phyloP scores from a whole-genome alignment of 2,113 vertebrate species.

The Paradoxurus hermaphroditus region DNA sequence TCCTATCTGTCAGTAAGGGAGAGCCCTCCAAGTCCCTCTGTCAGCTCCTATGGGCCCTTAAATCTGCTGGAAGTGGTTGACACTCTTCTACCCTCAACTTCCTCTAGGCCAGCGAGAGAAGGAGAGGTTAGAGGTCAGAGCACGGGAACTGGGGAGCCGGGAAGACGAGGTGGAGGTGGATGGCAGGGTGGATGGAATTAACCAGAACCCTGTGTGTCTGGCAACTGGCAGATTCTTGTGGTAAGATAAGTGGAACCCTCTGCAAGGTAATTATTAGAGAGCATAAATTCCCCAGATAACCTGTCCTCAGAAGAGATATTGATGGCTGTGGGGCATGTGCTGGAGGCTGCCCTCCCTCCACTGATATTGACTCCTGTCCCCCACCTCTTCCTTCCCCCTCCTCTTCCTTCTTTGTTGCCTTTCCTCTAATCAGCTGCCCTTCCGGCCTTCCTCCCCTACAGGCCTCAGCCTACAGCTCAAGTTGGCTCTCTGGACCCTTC shows the following conservation, averaged over 20 bases:
- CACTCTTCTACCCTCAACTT: neutral
- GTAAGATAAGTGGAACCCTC: conserved; percentile 82
- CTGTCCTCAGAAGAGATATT: conserved; percentile 82
- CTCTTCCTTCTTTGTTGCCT: conserved; percentile 34
- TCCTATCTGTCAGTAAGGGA: neutral
- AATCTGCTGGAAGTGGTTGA: neutral
- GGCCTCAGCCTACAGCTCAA: neutral
- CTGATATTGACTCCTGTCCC: conserved; percentile 57
- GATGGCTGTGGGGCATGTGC: conserved; percentile 74
- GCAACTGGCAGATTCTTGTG: conserved; percentile 81
- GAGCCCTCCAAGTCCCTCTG: neutral
- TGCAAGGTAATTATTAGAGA: conserved; percentile 86
- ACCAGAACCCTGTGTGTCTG: conserved; percentile 80
- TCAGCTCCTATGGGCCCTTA: neutral
- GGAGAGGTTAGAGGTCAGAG: conserved; percentile 12
- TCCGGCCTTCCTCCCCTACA: accelerated
- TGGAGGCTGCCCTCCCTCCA: conserved; percentile 66
- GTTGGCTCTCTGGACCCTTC: neutral
- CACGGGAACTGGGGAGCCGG: conserved; percentile 57
- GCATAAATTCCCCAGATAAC: conserved; percentile 85
- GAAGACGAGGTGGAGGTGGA: neutral
- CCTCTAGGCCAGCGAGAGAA: neutral
- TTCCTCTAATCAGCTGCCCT: neutral
- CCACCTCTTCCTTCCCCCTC: neutral
- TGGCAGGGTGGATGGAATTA: conserved; percentile 59